These are phyloP conservation scores for Salvelinus alpinus DNA, from an alignment of 2,113 vertebrate species.

Conservation along the genomic window DNA sequence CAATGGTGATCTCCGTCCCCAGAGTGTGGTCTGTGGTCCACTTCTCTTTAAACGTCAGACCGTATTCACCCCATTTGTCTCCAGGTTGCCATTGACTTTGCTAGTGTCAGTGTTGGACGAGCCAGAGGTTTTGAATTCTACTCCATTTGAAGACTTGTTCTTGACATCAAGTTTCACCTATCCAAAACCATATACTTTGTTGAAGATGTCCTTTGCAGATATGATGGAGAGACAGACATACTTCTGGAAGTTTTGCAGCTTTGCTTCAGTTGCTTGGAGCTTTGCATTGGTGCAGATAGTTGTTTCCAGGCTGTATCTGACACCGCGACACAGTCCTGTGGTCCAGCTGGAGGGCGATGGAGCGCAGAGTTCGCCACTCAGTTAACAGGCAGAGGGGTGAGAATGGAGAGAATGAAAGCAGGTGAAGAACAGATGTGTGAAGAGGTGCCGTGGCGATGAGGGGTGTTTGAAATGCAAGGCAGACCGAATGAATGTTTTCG, in stretches of 20 bases:
- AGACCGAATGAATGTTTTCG: too few species aligned
- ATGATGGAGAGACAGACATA: slow-evolving; percentile 74
- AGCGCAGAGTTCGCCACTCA: background rate
- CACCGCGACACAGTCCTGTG: too few species aligned
- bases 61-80: slow-evolving; percentile 97
- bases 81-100: slow-evolving; percentile 93
- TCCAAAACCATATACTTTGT: slow-evolving; percentile 98
- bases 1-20: slow-evolving; percentile 92
- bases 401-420: background rate
- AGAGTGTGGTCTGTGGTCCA: slow-evolving; percentile 99
- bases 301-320: too few species aligned
- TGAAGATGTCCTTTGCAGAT: slow-evolving; percentile 97
- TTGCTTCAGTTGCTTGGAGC: too few species aligned
- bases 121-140: slow-evolving; percentile 96
- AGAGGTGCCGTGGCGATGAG: background rate
- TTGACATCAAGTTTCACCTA: slow-evolving; percentile 96
- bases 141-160: slow-evolving; percentile 93
- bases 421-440: background rate
- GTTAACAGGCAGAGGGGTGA: background rate
- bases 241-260: too few species aligned
- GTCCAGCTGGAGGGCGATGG: too few species aligned
- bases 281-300: too few species aligned
- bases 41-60: slow-evolving; percentile 94
- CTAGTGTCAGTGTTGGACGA: slow-evolving; percentile 94
- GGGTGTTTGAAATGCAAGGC: slow-evolving; percentile 10